Evolutionary conservation across 2,113 vertebrate species (phyloP).

Genomic region (Apus apus): DNA sequence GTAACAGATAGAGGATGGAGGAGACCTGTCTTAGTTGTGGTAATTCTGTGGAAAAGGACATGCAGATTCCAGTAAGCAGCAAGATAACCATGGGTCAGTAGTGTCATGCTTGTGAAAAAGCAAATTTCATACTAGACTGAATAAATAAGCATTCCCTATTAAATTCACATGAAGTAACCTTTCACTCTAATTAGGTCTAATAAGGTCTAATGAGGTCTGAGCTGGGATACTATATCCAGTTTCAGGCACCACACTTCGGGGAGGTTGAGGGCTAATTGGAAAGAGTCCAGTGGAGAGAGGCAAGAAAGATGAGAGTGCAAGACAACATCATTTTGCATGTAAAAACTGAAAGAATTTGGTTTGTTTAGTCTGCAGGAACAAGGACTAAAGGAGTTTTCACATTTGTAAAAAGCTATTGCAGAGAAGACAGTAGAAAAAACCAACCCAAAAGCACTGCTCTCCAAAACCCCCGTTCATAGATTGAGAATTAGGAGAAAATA

Average conservation of each 20-base stretch:
- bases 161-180: conserved; percentile 7
- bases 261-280: conserved; percentile 11
- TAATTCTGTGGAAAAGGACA: neutral
- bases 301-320: conserved; percentile 49
- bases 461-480: neutral
- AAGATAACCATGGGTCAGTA: neutral
- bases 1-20: neutral
- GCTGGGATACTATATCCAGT: neutral
- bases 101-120: neutral
- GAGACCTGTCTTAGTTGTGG: neutral
- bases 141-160: conserved; percentile 9
- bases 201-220: conserved; percentile 12
- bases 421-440: neutral
- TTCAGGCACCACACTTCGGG: neutral
- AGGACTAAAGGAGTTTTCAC: neutral
- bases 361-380: conserved; percentile 61
- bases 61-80: neutral
- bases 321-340: neutral
- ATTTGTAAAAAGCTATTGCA: neutral
- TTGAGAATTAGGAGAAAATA: neutral
- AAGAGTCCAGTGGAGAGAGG: conserved; percentile 12
- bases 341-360: conserved; percentile 43
- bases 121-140: conserved; percentile 2
- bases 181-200: conserved; percentile 14
- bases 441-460: neutral